Conservation (phyloP, 2,113 vertebrate genomes). For the Semicossyphus pulcher region DNA sequence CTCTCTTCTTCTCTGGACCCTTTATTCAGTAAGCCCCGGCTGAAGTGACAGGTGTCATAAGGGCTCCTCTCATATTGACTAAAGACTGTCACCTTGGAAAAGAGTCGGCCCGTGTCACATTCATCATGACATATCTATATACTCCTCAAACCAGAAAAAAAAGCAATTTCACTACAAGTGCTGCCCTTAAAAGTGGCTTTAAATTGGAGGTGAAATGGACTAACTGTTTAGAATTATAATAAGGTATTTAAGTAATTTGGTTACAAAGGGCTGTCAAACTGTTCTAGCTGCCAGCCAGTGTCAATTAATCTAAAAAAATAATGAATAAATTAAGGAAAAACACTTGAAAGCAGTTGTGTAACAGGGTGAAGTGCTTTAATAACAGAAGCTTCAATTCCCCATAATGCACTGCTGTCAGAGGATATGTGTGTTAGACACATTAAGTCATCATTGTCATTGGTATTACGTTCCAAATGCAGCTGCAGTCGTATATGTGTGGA, state of each 20-base stretch:
- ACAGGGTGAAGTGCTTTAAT: background rate
- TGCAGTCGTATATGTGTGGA: background rate
- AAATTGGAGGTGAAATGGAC: background rate
- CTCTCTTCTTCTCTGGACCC: conserved; percentile 4
- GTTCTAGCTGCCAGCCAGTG: background rate
- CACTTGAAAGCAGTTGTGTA: background rate
- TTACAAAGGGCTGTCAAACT: background rate
- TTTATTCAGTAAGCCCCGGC: conserved; percentile 21
- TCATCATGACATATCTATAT: conserved; percentile 36
- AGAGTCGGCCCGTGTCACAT: conserved; percentile 44
- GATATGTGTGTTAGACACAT: conserved; percentile 5
- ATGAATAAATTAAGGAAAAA: conserved; percentile 5
- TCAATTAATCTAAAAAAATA: conserved; percentile 8
- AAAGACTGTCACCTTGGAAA: conserved; percentile 65
- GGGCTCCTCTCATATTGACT: conserved; percentile 45
- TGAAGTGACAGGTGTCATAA: conserved; percentile 67
- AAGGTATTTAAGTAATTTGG: conserved; percentile 3
- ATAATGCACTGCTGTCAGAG: background rate
- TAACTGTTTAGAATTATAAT: background rate
- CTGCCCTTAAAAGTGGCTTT: background rate
- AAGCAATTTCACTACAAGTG: background rate
- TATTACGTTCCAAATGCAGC: background rate
- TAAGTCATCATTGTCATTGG: no score
- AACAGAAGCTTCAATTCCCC: background rate
- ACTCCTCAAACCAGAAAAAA: background rate